Base-by-base conservation (phyloP, 2,113 vertebrate species). In the Leiothrix lutea region DNA sequence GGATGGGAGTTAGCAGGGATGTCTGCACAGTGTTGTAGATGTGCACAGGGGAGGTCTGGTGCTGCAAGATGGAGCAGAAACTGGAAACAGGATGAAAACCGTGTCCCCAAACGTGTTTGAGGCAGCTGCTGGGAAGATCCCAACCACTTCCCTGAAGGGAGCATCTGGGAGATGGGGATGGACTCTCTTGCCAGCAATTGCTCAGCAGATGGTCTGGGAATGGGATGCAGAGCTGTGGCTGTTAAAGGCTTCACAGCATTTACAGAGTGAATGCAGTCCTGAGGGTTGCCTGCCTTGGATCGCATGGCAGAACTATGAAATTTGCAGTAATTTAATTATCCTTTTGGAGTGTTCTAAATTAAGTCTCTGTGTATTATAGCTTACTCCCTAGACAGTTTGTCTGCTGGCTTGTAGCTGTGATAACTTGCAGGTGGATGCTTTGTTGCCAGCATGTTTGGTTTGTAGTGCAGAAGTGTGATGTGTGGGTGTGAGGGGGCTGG, bases 351-450 rank as follows among this genome's bases (percentile, higher is more conserved):
- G 20, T 87, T 82, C 51, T 85, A 77, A 90, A 91, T 92, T 60
- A 78, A 94, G 58, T 85, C 26, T 85, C n/a, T 73, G 13, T 75
- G 20, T 33, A n/a, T 79, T 74, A 31, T 45, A 78, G 45, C 50
- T 66, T 47, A 80, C 45, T 86, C 93, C 87, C 86, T n/a, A 53
- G 90, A 33, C 56, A 22, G 29, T 80, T 90, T 64, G 62, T 66
- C 67, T 90, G 91, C 89, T 77, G 80, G 28, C 62, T 74, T 75
- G 74, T 82, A 88, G 86, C 91, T 94, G 71, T 82, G 83, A 80
- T 88, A 67, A 77, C 73, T 72, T 85, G 85, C 94, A 96, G 88
- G 90, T 93, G 92, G 69, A 60, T 80, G 67, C 72, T 90, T 66
- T 74, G 61, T 79, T 84, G 73, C 73, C 58, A 9, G 53, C 25